Evolutionary conservation across 1,140 invertebrate genomes (phyloP).

Genomic region (Temnothorax curvispinosus): DNA sequence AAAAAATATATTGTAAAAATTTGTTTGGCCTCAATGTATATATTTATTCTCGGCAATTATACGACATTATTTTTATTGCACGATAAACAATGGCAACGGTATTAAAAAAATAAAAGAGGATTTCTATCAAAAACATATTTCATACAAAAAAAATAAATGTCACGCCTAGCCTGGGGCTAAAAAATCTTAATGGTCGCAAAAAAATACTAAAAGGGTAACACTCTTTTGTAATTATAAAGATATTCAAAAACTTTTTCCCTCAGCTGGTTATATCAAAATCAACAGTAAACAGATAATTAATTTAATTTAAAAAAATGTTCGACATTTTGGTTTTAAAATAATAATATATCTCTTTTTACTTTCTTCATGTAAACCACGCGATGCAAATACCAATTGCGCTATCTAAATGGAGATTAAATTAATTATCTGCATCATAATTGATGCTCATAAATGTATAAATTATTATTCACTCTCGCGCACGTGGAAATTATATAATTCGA

Average conservation of each 20-base stretch:
- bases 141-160: neutral
- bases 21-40: neutral
- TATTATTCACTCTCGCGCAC: neutral
- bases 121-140: slow-evolving; percentile 11
- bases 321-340: neutral
- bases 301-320: neutral
- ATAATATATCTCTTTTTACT: neutral
- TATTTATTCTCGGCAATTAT: neutral
- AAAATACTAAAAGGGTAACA: neutral
- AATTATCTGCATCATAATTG: neutral
- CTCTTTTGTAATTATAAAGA: slow-evolving; percentile 1
- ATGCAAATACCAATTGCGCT: neutral
- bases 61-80: slow-evolving; percentile 18
- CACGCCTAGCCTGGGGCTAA: neutral
- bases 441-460: neutral
- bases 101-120: slow-evolving; percentile 15
- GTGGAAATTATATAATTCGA: neutral
- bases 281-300: neutral
- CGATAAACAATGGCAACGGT: neutral
- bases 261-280: neutral
- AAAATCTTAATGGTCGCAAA: neutral
- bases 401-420: neutral
- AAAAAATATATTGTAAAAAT: neutral
- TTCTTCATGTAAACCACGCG: neutral
- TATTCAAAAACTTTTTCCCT: neutral